Percentiles rank a stretch among this genome's conserved stretches.
Conservation (phyloP, 2,797 vertebrate genomes). For the Spatula versicolor region DNA sequence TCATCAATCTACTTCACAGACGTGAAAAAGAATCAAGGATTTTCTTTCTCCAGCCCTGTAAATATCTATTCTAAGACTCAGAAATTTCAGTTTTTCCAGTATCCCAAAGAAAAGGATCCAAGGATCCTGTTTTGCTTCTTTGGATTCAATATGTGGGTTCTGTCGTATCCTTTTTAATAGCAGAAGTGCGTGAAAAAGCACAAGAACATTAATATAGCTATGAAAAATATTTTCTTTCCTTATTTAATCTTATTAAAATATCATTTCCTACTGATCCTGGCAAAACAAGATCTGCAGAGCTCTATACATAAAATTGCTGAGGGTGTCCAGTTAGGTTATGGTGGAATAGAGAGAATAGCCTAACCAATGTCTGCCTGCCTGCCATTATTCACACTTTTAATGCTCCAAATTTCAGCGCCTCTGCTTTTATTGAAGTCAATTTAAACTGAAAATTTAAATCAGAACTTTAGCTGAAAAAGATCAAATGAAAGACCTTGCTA, state of each 20-base stretch:
- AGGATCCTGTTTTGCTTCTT: neutral
- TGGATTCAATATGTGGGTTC: neutral
- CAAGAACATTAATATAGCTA: neutral
- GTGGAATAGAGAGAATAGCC: neutral
- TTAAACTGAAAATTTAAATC: neutral
- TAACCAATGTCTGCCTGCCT: neutral
- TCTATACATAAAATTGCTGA: neutral
- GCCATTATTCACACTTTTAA: neutral
- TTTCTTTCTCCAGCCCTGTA: neutral
- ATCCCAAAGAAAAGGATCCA: neutral
- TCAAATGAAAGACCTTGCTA: neutral
- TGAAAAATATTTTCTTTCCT: neutral
- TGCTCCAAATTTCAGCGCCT: neutral
- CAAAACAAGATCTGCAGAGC: neutral
- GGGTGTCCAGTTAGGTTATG: neutral
- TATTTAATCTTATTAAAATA: constrained; percentile 3
- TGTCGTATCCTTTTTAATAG: neutral
- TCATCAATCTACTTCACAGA: neutral
- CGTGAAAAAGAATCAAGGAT: neutral
- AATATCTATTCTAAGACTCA: neutral
- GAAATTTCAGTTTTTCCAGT: neutral
- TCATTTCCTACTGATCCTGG: neutral
- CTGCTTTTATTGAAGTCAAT: neutral
- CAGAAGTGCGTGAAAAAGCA: neutral
- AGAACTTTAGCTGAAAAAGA: neutral